Base-by-base conservation (phyloP, 2,797 vertebrate genomes). In the Neoniphon sammara region DNA sequence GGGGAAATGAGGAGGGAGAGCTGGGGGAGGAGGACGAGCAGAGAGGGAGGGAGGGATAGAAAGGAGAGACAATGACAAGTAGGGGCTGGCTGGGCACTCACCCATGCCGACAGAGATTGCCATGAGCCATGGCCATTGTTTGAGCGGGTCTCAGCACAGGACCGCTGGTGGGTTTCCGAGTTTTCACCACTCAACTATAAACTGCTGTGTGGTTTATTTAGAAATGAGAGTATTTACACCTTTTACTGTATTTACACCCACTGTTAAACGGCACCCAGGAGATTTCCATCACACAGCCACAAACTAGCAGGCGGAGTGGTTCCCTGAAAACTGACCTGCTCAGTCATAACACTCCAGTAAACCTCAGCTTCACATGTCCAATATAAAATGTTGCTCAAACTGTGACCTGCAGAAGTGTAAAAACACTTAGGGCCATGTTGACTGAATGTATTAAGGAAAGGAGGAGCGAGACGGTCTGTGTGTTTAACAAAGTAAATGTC, bases 61-160 rank as follows among this genome's bases (percentile, higher is more conserved):
- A 86, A 91, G 87, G 92, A 92, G 92, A 93, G 92, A 93, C 91
- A 93, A 93, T 93, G 93, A 93, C 92, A 93, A 93, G 93, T 93
- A 92, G 92, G 89, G 92, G 91, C 92, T 93, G 93, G 91, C 91
- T 93, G 92, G 91, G 90, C 91, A 91, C 91, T 93, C 93, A 93
- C 93, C 93, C 93, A 92, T 93, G 93, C 92, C 91, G 93, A 92
- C 92, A 92, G 93, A 92, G 92, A 93, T 93, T 93, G 93, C 93
- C 93, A 93, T 93, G 93, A 93, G 93, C 91, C 92, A 92, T 89
- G 90, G 92, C 90, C 93, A 93, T 93, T 93, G 92, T 93, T 92
- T 92, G 92, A 91, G 88, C 56, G 64, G 89, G 90, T 91, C 92
- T 91, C 91, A 84, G 91, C 85, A 67, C 90, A 87, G 85, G 89